phyloP scores from a whole-genome alignment of 2,797 vertebrate genomes.

The Sternotherus odoratus region DNA sequence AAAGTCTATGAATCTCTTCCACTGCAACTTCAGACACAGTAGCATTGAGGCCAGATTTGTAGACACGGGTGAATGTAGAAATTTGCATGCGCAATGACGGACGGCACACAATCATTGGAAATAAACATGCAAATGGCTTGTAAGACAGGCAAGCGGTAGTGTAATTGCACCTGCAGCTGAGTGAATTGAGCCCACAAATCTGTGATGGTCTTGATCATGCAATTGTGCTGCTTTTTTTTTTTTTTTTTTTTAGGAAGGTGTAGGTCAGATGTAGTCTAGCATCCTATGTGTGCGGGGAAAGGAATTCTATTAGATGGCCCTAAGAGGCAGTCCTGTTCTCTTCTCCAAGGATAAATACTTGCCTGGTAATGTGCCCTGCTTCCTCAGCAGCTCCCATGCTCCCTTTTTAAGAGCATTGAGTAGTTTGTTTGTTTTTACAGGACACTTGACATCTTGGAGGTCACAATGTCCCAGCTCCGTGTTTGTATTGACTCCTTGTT shows the following conservation, averaged over 20 bases:
- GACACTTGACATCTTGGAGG: background rate
- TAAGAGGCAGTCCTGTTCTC: background rate
- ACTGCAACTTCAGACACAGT: background rate
- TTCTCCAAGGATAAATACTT: background rate
- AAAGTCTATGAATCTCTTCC: background rate
- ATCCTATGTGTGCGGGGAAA: background rate
- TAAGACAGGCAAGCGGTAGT: background rate
- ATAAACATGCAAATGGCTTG: background rate
- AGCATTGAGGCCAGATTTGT: background rate
- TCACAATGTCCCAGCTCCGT: background rate
- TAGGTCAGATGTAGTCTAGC: background rate
- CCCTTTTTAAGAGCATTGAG: background rate
- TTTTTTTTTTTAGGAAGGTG: background rate
- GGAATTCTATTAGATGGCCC: background rate
- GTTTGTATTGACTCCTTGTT: background rate
- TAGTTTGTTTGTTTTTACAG: background rate
- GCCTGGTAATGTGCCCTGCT: background rate
- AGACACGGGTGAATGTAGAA: background rate
- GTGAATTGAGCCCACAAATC: background rate
- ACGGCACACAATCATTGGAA: background rate
- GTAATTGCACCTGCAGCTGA: background rate
- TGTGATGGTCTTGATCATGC: background rate
- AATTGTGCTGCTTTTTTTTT: background rate
- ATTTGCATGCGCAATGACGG: background rate
- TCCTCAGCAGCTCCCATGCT: background rate